Base-by-base conservation (phyloP, 1,140 invertebrate genomes). In the Conus betulinus region DNA sequence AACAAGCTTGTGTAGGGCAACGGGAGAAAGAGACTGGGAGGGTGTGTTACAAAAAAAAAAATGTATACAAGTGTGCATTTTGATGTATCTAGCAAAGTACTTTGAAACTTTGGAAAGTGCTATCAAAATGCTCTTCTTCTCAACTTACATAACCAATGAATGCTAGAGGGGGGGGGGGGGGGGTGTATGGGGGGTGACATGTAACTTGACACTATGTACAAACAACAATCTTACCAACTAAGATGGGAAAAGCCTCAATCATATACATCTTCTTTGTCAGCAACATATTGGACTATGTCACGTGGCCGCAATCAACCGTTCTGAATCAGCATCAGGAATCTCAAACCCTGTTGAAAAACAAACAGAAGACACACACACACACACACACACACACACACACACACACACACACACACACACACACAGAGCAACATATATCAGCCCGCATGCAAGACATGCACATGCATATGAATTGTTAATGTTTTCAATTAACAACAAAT, bases 281-380 rank as follows among this genome's bases (percentile, higher is more conserved):
- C 98, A 91, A 99, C 96, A 95, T 99, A 99, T 96, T 97, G 97
- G 90, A 99, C 97, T 95, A 99, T 98, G 95, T 99, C 98, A 91
- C 96, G 96, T 88, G 98, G 98, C 95, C 96, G 97, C 90, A 98
- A 98, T 95, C 85, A 99, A 96, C 94, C 97, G 97, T 93, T 99
- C 98, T n/a, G 98, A 98, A 96, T 99, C 98, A 88, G 96, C 97
- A 96, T 99, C 99, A 20, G 99, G 99, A 94, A 99, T 99, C 96
- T 99, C 99, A 96, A 99, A 99, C 87, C 97, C 96, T 97, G 91
- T 60, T 94, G 90, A 86, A 89, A 89, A 71, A 86, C 83, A n/a
- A 82, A 79, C 8, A 51, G 10, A 79, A 79, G 10, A 79, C 1
- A 63, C 10, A 63, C 60, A 63, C 10, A 20, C 11, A 20, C 60